A percentile compares a stretch with the other conserved stretches of the same genome.
phyloP scores from a whole-genome alignment of 2,113 vertebrate genomes.

The Nycticorax nycticorax region DNA sequence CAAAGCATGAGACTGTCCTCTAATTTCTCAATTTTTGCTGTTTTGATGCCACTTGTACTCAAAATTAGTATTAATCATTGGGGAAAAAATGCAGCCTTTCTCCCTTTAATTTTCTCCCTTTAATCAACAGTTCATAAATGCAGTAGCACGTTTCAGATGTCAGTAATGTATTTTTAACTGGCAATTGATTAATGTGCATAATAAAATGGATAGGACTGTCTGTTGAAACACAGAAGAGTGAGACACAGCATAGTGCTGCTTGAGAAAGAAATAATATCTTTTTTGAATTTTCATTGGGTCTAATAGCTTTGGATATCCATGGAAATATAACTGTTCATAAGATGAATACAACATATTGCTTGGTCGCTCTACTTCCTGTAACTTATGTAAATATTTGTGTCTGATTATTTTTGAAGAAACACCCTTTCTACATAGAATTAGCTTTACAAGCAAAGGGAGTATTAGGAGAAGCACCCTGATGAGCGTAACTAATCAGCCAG shows the following conservation, averaged over 20 bases:
- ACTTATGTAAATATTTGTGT: not conserved
- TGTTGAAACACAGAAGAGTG: not conserved
- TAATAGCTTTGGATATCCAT: conserved; percentile 41
- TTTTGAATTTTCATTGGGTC: not conserved
- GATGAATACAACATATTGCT: not conserved
- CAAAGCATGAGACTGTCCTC: not conserved
- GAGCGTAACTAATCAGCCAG: not conserved
- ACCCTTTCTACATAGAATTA: not conserved
- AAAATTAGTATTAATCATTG: not conserved
- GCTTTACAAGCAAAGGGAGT: not conserved
- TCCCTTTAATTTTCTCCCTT: not conserved
- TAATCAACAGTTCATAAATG: not conserved
- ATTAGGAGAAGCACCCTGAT: not conserved
- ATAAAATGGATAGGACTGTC: not conserved
- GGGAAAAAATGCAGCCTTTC: not conserved
- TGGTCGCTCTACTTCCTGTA: not conserved
- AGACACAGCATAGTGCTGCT: not conserved
- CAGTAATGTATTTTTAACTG: not conserved
- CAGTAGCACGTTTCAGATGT: not conserved
- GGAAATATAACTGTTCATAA: conserved; percentile 48
- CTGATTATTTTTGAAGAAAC: not conserved
- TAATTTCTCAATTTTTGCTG: not conserved
- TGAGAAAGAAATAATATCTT: not conserved
- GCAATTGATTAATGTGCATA: not conserved
- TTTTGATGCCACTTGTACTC: not conserved